Evolutionary conservation across 1,140 invertebrate species (phyloP), one percentile per base, ranked within the genome.

Genomic region (Sminthurinus signatus): DNA sequence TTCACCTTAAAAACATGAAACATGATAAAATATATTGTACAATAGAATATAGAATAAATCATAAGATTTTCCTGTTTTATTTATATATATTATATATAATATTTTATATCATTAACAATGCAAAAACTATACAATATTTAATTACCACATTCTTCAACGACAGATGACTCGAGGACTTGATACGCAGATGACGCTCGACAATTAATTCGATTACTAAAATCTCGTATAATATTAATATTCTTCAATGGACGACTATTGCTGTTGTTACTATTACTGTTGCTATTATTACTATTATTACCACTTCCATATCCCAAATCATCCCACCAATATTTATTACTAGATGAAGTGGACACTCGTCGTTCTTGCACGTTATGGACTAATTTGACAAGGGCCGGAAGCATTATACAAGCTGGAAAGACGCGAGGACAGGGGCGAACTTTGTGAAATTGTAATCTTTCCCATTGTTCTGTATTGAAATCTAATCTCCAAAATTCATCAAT

Each of bases 401-500:
- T 72, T 17, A 75, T 67, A 8, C 75, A 75, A 8, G 73, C 74
- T 42, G 77, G 75, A n/a, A 86, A 84, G 0, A 85, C 83, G 17
- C 88, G 81, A 0, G 88, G 83, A 28, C 85, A 83, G 0, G 89
- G 89, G 74, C 84, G 84, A 12, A 84, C 78, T 5, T 86, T 83
- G 21, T 81, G 78, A 2, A 86, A 82, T n/a, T 78, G 74, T 23
- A 91, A 78, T 65, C 84, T 83, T 70, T 91, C 87, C 88, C 88
- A 91, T 0, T 80, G 82, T 75, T 89, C 86, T 1, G 83, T 56
- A 65, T 62, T 48, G 51, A 68, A 68, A 23, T 39, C 55, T 54
- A 89, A 92, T 75, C 87, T 83, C 90, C 91, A 93, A 1, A 93
- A 76, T 72, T 92, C 89, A 75, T 89, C 88, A 19, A 82, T 84